These are phyloP conservation scores for human (Homo sapiens) DNA, from an alignment of 2,113 vertebrate species.

Conservation along the genomic window GRCh38 chr11:31488001-31488500, in stretches of 20 bases:
- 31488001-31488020: slow-evolving; percentile 61
- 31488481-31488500: not conserved
- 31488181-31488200: slow-evolving; percentile 40
- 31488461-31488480: slow-evolving; percentile 9
- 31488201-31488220: slow-evolving; percentile 28
- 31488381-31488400: not conserved
- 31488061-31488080: slow-evolving; percentile 59
- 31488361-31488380: not conserved
- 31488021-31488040: slow-evolving; percentile 57
- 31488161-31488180: not conserved
- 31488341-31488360: not conserved
- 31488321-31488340: not conserved
- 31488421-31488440: slow-evolving; percentile 31
- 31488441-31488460: not conserved
- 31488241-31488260: slow-evolving; percentile 69
- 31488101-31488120: not conserved
- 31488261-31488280: not conserved
- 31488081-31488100: not conserved
- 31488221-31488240: slow-evolving; percentile 46
- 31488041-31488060: slow-evolving; percentile 78
- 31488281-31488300: not conserved
- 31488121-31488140: slow-evolving; percentile 68
- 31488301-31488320: not conserved
- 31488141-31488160: slow-evolving; percentile 30
- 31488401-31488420: not conserved